phyloP scores from a whole-genome alignment of 2,797 vertebrate species.

The Buceros bicornis region DNA sequence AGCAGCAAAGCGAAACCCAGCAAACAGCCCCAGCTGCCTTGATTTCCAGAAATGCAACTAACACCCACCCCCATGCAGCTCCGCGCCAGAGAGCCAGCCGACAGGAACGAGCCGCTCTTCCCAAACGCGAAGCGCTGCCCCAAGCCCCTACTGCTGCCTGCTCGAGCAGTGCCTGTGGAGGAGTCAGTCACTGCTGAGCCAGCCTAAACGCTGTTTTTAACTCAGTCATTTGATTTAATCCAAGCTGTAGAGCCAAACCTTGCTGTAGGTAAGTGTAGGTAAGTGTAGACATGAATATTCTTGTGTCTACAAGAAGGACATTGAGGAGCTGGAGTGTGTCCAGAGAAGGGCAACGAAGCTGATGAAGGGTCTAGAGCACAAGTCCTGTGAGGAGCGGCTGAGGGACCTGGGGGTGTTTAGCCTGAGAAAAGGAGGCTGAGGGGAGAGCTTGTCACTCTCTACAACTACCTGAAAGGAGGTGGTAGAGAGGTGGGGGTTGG shows the following conservation, averaged over 20 bases:
- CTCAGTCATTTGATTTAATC: background rate
- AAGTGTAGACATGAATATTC: background rate
- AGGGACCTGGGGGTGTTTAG: no score
- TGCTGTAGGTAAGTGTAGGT: background rate
- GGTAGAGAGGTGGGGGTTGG: no score
- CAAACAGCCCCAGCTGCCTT: background rate
- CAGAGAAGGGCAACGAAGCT: no score
- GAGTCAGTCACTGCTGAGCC: background rate
- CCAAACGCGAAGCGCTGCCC: background rate
- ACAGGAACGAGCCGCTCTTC: background rate
- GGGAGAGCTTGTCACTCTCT: no score
- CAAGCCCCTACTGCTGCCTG: background rate
- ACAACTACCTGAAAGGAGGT: no score
- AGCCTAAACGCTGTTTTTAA: background rate
- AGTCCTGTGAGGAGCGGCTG: no score
- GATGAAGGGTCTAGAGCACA: no score
- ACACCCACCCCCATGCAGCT: background rate
- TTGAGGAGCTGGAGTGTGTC: no score
- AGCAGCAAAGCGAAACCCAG: background rate
- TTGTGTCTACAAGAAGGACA: background rate
- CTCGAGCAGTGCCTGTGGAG: background rate
- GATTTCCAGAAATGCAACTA: constrained; percentile 52
- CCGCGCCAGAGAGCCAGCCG: background rate
- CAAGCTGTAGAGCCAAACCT: background rate
- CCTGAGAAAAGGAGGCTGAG: no score